These are phyloP conservation scores for Atrina japonica DNA, from an alignment of 2,888 invertebrate genomes.

Conservation along the genomic window DNA sequence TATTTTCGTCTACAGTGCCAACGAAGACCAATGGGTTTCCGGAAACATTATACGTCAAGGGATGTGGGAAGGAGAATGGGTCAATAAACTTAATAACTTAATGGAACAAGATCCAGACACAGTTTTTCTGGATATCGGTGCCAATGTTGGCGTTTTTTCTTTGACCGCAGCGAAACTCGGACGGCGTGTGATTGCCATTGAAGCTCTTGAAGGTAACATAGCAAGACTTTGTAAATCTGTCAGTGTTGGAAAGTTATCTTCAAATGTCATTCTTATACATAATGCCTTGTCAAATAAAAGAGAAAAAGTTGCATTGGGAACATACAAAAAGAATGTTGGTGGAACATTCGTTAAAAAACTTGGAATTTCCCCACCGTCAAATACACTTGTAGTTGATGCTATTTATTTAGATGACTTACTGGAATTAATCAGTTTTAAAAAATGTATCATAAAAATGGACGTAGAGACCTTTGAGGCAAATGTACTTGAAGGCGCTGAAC, in stretches of 20 bases:
- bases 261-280: constrained; percentile 30
- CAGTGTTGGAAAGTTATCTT: constrained; percentile 20
- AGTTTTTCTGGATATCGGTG: constrained; percentile 36
- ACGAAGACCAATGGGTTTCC: constrained; percentile 37
- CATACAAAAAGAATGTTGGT: constrained; percentile 34
- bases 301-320: constrained; percentile 40
- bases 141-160: constrained; percentile 42
- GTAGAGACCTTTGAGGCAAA: constrained; percentile 40
- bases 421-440: constrained; percentile 33
- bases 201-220: constrained; percentile 33
- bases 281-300: constrained; percentile 40
- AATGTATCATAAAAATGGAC: constrained; percentile 43
- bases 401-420: constrained; percentile 38
- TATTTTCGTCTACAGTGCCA: constrained; percentile 33
- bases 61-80: constrained; percentile 38
- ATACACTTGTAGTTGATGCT: constrained; percentile 21
- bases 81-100: constrained; percentile 13
- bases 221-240: constrained; percentile 36
- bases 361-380: neutral
- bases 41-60: constrained; percentile 38
- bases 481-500: constrained; percentile 27
- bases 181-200: constrained; percentile 31
- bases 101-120: constrained; percentile 32
- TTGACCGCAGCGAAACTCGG: constrained; percentile 35
- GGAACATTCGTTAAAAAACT: constrained; percentile 39